A percentile compares a stretch with the other conserved stretches of the same genome.
These are phyloP conservation scores for Ophioderma brevispina DNA, from an alignment of 35 echinoderm and acorn worm species.

Conservation along the genomic window DNA sequence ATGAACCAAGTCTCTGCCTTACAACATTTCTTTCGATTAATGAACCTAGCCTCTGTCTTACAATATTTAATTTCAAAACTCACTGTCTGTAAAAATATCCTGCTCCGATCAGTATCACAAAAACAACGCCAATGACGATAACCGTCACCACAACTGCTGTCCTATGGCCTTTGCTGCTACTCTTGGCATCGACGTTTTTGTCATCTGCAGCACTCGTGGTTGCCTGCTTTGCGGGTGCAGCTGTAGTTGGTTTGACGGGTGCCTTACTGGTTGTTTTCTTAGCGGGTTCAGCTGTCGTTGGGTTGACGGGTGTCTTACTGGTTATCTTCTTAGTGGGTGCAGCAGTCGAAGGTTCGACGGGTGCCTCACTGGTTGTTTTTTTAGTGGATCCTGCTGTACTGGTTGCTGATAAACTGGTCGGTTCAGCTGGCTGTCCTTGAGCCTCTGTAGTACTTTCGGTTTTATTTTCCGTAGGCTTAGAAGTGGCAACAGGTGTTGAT, in stretches of 20 bases:
- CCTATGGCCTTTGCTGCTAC: background rate
- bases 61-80: background rate
- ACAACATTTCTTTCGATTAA: too few species aligned
- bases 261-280: background rate
- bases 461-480: background rate
- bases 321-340: background rate
- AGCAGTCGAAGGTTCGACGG: background rate
- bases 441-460: background rate
- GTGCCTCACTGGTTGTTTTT: background rate
- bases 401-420: background rate
- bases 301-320: background rate
- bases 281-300: background rate
- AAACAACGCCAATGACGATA: background rate
- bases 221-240: background rate
- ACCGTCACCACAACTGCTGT: background rate
- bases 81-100: conserved; percentile 28
- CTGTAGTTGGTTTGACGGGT: background rate
- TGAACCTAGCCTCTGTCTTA: too few species aligned
- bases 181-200: background rate
- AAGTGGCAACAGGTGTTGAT: background rate
- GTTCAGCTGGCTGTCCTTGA: too few species aligned
- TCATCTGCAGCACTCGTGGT: background rate
- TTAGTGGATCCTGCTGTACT: background rate
- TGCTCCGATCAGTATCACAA: background rate
- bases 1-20: background rate